Conservation (phyloP, 2,888 invertebrate species). For the Brachynemurus nebulosus region DNA sequence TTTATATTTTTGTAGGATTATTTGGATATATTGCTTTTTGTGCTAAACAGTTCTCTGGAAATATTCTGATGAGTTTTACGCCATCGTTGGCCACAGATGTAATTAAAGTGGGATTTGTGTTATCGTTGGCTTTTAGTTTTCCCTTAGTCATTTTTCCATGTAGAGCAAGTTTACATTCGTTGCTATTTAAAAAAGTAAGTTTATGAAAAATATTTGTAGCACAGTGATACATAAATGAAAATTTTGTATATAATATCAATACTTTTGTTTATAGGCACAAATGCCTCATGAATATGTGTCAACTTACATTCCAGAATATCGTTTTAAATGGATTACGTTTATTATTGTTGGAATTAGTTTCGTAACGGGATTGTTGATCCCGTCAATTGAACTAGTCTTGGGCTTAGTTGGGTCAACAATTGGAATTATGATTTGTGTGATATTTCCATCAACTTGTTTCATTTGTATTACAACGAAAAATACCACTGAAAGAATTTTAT, state of each 20-base stretch:
- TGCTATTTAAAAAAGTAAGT: slow-evolving; percentile 69
- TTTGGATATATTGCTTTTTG: slow-evolving; percentile 82
- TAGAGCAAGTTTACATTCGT: slow-evolving; percentile 81
- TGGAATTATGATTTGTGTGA: slow-evolving; percentile 82
- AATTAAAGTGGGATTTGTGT: slow-evolving; percentile 87
- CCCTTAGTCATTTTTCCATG: slow-evolving; percentile 96
- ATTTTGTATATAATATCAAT: slow-evolving; percentile 5
- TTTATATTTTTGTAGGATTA: slow-evolving; percentile 83
- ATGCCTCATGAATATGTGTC: slow-evolving; percentile 46
- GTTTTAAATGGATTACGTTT: slow-evolving; percentile 73
- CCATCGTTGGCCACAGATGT: slow-evolving; percentile 71
- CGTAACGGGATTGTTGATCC: slow-evolving; percentile 70
- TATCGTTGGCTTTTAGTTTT: slow-evolving; percentile 92
- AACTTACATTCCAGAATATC: slow-evolving; percentile 67
- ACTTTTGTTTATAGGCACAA: slow-evolving; percentile 40
- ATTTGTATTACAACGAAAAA: slow-evolving; percentile 70
- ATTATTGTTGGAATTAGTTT: slow-evolving; percentile 64
- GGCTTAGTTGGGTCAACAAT: slow-evolving; percentile 92
- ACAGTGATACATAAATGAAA: not conserved
- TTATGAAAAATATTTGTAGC: slow-evolving; percentile 2
- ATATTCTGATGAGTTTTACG: slow-evolving; percentile 77
- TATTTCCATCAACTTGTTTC: slow-evolving; percentile 86
- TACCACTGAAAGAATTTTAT: slow-evolving; percentile 67
- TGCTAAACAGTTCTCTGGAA: slow-evolving; percentile 65
- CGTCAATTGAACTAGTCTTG: slow-evolving; percentile 87